Conservation (phyloP, 2,888 invertebrate genomes). For the Prosapia bicincta region DNA sequence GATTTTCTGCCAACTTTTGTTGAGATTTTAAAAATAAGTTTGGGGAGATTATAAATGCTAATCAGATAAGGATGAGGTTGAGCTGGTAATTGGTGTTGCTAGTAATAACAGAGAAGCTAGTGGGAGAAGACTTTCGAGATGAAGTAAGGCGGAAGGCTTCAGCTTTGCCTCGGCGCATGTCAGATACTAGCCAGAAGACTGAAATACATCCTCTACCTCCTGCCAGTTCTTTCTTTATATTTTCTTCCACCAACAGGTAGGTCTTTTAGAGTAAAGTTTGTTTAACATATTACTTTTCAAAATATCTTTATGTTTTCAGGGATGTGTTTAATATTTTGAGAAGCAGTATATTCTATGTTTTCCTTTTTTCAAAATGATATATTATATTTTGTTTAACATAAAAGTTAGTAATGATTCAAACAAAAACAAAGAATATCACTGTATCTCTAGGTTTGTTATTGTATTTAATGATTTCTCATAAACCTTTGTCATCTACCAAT, state of each 20-base stretch:
- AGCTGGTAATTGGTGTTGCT: constrained; percentile 13
- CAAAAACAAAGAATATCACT: neutral
- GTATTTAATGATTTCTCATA: too few species aligned
- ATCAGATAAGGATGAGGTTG: neutral
- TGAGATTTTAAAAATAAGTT: too few species aligned
- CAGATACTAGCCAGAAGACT: constrained; percentile 79
- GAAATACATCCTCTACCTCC: constrained; percentile 88
- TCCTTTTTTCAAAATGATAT: too few species aligned
- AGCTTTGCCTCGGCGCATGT: constrained; percentile 80
- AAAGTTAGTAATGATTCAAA: too few species aligned
- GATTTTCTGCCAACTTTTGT: too few species aligned
- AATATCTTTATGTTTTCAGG: neutral
- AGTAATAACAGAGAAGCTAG: constrained; percentile 17
- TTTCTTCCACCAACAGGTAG: constrained; percentile 91
- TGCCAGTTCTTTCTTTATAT: constrained; percentile 89
- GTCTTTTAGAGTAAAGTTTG: constrained; percentile 42
- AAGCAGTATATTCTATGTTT: neutral
- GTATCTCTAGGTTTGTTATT: too few species aligned
- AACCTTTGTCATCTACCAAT: neutral
- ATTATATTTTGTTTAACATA: too few species aligned
- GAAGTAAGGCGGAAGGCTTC: constrained; percentile 50
- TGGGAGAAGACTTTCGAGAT: constrained; percentile 47
- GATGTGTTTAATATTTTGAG: neutral
- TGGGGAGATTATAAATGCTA: neutral
- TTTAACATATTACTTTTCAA: neutral